A percentile compares a stretch with the other conserved stretches of the same genome.
phyloP scores from a whole-genome alignment of 1,140 invertebrate genomes.

The Papilio polyxenes region DNA sequence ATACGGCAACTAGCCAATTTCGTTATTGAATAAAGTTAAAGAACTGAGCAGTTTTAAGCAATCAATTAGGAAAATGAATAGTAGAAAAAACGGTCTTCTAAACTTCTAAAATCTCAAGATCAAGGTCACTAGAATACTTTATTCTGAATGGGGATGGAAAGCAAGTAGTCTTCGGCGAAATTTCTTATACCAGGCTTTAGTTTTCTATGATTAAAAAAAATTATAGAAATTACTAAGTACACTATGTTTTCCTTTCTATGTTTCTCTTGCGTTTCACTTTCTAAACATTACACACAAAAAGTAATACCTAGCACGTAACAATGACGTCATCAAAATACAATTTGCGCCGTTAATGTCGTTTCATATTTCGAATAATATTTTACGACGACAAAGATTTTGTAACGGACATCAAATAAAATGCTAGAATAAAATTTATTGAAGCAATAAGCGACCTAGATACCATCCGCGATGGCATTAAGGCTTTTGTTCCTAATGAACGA shows the following conservation, averaged over 20 bases:
- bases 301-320: not conserved
- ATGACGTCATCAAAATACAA: conserved; percentile 22
- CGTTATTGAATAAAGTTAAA: not conserved
- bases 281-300: not conserved
- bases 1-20: not conserved
- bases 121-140: not conserved
- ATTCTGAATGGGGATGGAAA: not conserved
- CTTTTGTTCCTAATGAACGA: conserved; percentile 17
- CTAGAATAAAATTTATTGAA: not conserved
- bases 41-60: not conserved
- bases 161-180: too few species aligned
- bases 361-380: not conserved
- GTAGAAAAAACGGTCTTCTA: too few species aligned
- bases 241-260: not conserved
- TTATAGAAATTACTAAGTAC: not conserved
- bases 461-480: not conserved
- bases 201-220: too few species aligned
- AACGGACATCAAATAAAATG: not conserved
- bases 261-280: not conserved
- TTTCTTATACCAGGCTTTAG: too few species aligned
- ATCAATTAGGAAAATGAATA: too few species aligned
- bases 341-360: conserved; percentile 11
- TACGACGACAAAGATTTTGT: not conserved
- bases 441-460: not conserved
- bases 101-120: not conserved